phyloP scores from a whole-genome alignment of 2,888 invertebrate species.

The Acanthopleura granulata region DNA sequence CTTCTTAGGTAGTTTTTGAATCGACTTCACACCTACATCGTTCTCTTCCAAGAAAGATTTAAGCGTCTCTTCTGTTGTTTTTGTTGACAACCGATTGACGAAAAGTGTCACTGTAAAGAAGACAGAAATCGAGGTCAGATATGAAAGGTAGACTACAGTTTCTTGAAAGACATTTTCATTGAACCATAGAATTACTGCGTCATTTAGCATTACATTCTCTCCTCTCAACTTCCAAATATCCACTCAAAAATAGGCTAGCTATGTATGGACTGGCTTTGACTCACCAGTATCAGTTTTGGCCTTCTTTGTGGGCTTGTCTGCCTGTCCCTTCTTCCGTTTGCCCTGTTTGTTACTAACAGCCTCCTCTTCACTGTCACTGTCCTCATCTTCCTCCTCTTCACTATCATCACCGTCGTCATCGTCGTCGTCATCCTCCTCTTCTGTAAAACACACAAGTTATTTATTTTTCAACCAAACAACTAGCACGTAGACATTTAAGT shows the following conservation, averaged over 20 bases:
- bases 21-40: slow-evolving; percentile 33
- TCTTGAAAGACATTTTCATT: too few species aligned
- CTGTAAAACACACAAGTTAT: not conserved
- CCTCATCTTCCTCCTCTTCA: slow-evolving; percentile 23
- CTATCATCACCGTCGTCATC: slow-evolving; percentile 17
- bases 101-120: slow-evolving; percentile 35
- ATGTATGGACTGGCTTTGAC: not conserved
- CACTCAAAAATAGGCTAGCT: too few species aligned
- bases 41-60: slow-evolving; percentile 38
- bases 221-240: too few species aligned
- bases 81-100: slow-evolving; percentile 38
- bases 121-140: not conserved
- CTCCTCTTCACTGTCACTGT: slow-evolving; percentile 24
- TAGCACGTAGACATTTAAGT: too few species aligned
- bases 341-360: not conserved
- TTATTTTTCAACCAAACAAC: not conserved
- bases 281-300: slow-evolving; percentile 18
- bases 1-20: slow-evolving; percentile 36
- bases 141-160: too few species aligned
- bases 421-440: too few species aligned
- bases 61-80: slow-evolving; percentile 33
- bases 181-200: too few species aligned
- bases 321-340: slow-evolving; percentile 15
- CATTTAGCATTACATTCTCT: too few species aligned
- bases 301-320: slow-evolving; percentile 22